Evolutionary conservation across 2,888 invertebrate genomes (phyloP), one percentile per base, ranked within the genome.

Genomic region (Lingula anatina): DNA sequence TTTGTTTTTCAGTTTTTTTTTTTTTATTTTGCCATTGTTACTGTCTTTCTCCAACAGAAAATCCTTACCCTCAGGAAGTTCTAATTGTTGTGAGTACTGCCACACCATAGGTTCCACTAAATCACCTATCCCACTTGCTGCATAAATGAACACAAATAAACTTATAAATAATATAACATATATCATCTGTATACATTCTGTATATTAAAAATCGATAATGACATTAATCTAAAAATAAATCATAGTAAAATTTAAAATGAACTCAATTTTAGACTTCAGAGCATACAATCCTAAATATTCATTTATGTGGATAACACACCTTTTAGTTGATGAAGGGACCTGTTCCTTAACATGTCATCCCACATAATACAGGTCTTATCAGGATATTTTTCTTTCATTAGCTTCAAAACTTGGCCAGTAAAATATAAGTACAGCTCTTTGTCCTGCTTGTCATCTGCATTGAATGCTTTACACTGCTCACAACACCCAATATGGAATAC

Each of bases 311-410:
- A n/a, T n/a, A n/a, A n/a, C n/a, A n/a, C n/a, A n/a, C n/a, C n/a
- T n/a, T n/a, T n/a, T n/a, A n/a, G n/a, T n/a, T n/a, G n/a, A n/a
- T n/a, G n/a, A n/a, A n/a, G n/a, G n/a, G n/a, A n/a, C n/a, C n/a
- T n/a, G n/a, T n/a, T 84, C 1, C 88, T 76, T 48, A 89, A 73
- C 87, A 89, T 88, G 70, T 89, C 89, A 65, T 89, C 88, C 89
- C 89, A 89, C 64, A 89, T 84, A 50, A 89, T 83, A 1, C 85
- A 80, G 18, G 80, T 81, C 21, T 86, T 69, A 20, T 80, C 76
- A 0, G 73, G 70, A 76, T 84, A 83, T 44, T 80, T 82, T 9
- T 78, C 76, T 40, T 81, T 81, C 15, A 88, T 81, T 56, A 84
- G 81, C 47, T 86, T 73, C 20, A 70, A 59, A 20, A 75, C 65